Evolutionary conservation across 2,113 vertebrate genomes (phyloP), one percentile per base, ranked within the genome.

Genomic region (Notiomystis cincta): DNA sequence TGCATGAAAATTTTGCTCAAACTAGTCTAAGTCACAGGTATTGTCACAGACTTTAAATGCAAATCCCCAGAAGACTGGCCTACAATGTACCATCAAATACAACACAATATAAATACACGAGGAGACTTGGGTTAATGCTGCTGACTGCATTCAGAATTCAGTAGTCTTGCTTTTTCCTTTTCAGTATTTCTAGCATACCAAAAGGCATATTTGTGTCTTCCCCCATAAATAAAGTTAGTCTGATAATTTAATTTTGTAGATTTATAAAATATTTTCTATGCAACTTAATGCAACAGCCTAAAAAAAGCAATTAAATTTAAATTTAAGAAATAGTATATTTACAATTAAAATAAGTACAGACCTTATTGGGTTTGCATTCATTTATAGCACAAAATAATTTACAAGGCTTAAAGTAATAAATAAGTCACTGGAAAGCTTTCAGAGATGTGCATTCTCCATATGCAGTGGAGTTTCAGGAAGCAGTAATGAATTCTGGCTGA

Each of bases 261-360:
- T 92, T 81, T 97, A 96, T 62, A 96, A 97, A 95, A 89, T 87
- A 70, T 92, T 89, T 96, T 94, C 93, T 97, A 93, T 54, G 94
- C 84, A 95, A 92, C 82, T 94, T 69, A 97, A 94, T 19, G 35
- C 72, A 64, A 89, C 37, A 94, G 44, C 92, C 71, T 92, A 92
- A 95, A 96, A 87, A 96, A 88, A 82, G 38, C 92, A 96, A 95
- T 90, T 64, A n/a, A 71, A 60, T 90, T 90, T 94, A 75, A 72
- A 82, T 92, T 79, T 96, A 91, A 93, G 89, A 97, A 97, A 93
- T 35, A 76, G 79, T 64, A 78, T 96, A 98, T 97, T 97, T 98
- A 98, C 94, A 98, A 73, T 89, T 97, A 96, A 96, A 95, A 96
- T 97, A 97, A 97, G 93, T 94, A 95, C 86, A 96, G 90, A 95